Percentiles rank a stretch among this genome's conserved stretches.
Evolutionary conservation across 2,888 invertebrate species (phyloP).

Genomic region (Oscheius sp.): DNA sequence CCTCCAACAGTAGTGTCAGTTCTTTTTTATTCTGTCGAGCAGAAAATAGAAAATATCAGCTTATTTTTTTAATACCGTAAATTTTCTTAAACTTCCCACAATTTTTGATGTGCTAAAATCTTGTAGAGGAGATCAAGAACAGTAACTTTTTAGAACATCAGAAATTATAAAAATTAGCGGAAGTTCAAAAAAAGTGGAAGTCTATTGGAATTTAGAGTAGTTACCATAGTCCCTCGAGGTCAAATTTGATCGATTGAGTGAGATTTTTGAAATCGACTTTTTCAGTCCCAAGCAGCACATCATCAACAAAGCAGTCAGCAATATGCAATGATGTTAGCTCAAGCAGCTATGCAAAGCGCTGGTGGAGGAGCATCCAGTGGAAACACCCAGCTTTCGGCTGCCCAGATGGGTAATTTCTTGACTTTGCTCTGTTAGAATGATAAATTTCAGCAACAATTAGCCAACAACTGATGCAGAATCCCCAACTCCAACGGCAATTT

Average conservation of each 20-base stretch:
- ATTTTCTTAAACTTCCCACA: no score
- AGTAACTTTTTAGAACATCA: no score
- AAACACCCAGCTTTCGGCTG: no score
- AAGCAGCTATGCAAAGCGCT: conserved; percentile 9
- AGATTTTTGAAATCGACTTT: no score
- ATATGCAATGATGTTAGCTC: conserved; percentile 18
- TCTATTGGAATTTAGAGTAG: no score
- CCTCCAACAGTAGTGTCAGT: conserved; percentile 1
- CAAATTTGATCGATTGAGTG: no score
- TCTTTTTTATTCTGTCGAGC: background rate
- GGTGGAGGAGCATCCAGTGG: conserved; percentile 9
- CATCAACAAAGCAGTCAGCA: conserved; percentile 1
- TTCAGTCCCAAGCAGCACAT: no score
- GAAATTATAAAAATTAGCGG: no score
- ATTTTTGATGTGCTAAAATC: no score
- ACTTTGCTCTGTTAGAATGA: background rate
- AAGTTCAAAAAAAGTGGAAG: no score
- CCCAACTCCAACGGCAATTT: conserved; percentile 23
- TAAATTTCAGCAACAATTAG: conserved; percentile 23
- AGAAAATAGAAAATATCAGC: background rate
- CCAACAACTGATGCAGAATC: conserved; percentile 26
- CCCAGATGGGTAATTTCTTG: conserved; percentile 8
- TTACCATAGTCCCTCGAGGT: no score
- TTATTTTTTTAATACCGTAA: background rate
- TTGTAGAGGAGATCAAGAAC: no score